Evolutionary conservation across 2,113 vertebrate species (phyloP), one percentile per base, ranked within the genome.

Genomic region (Datnioides undecimradiatus): DNA sequence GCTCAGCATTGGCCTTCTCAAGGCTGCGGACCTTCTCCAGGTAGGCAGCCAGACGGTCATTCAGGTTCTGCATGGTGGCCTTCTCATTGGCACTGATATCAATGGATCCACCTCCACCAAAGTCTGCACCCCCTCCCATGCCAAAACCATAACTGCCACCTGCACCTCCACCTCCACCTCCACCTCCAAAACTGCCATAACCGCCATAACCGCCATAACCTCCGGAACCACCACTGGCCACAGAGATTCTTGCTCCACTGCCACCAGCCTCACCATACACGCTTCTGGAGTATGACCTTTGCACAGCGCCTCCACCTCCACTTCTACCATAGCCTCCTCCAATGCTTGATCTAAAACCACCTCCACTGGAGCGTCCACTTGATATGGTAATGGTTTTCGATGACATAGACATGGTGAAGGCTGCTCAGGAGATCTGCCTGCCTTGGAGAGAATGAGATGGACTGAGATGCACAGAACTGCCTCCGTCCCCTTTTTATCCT

Each of bases 11-110:
- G 45, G 96, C 96, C 0, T 86, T 89, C 90, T 98, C 97, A 78
- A 98, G 88, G 49, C 49, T 82, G 29, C 81, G 94, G 59, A 99
- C 97, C 89, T 97, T 97, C 0, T 97, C 95, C 93, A 99, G 78
- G 93, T 98, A 99, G n/a, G 38, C 72, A 31, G 95, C 94, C 93
- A 99, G 95, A 7, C 97, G 97, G 29, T 98, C 96, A 0, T 99
- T 99, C 71, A 98, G 95, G 88, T 97, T 95, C 89, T 97, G 97
- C 97, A 99, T 98, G 83, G 97, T 98, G 87, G 94, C 9, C 92
- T 99, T 99, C 85, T 98, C 97, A 0, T 96, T 98, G 85, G 63
- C 21, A 0, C 78, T 19, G 8, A 96, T 54, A 36, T 95, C 92
- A 0, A 38, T 0, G 9, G n/a, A 58, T 0, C 63, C 90, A 2